Evolutionary conservation across 2,113 vertebrate genomes (phyloP), one percentile per base, ranked within the genome.

Genomic region (Menidia beryllina): DNA sequence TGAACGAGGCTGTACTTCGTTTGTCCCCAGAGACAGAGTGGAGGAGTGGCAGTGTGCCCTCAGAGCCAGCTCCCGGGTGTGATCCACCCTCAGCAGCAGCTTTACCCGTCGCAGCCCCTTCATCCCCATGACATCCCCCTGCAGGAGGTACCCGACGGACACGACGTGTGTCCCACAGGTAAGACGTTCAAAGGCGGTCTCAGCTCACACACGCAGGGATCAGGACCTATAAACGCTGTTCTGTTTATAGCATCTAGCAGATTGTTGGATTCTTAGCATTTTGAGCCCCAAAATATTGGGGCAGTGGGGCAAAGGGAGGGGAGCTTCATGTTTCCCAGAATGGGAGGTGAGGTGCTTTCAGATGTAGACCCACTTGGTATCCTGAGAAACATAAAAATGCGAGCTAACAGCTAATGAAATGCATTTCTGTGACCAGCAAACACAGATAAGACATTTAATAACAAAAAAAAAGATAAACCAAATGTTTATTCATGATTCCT

Each of bases 91-190:
- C 55, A 82, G 60, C 51, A 81, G 50, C 91, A 95, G 88, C 89
- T 75, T 59, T 95, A 92, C 82, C 96, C 88, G 2, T 93, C 93
- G 8, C 91, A 95, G 90, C 79, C 85, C 0, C 86, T 94, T 75
- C 95, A 94, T 67, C 88, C 92, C 0, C 95, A 95, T 0, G 96
- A 98, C 47, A 87, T 93, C 0, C 88, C 95, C 51, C 94, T 95
- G 19, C 97, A 98, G 88, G 97, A 99, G 90, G 97, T 99, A 9
- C 97, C 97, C 43, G 98, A 96, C 0, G 95, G 97, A 36, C 93
- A 94, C 1, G 96, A 98, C 68, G 85, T 93, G 80, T 94, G 79
- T 24, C 77, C 89, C 26, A 91, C 94, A 49, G 96, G 97, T 98
- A 95, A 89, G 95, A 77, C 27, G 34, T 21, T 26, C 30, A 66